These are phyloP conservation scores for Pavo muticus DNA, from an alignment of 2,113 vertebrate genomes.

Conservation along the genomic window DNA sequence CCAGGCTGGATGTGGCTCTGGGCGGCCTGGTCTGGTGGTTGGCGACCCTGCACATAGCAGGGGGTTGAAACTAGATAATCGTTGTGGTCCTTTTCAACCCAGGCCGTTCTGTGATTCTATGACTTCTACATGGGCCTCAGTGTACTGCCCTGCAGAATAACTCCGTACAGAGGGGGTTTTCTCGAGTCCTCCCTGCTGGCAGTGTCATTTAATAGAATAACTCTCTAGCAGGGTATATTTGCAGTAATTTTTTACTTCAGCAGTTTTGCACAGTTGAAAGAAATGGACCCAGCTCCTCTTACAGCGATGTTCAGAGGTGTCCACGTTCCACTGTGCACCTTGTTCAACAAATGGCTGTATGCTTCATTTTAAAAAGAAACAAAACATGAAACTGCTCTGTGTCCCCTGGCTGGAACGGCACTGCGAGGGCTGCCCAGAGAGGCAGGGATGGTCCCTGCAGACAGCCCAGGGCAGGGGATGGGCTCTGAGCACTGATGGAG, in stretches of 20 bases:
- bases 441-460: too few relatives aligned
- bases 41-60: too few relatives aligned
- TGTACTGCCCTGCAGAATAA: accelerated
- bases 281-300: neutral
- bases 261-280: neutral
- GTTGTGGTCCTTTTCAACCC: too few relatives aligned
- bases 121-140: neutral
- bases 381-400: neutral
- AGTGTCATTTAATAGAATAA: neutral
- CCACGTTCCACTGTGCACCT: neutral
- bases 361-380: neutral
- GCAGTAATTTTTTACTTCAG: neutral
- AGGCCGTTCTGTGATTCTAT: too few relatives aligned
- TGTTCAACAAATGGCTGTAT: neutral
- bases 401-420: neutral
- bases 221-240: neutral
- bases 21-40: too few relatives aligned
- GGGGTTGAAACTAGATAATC: too few relatives aligned
- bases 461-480: too few relatives aligned
- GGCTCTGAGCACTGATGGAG: too few relatives aligned
- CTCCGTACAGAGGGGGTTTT: too few relatives aligned
- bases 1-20: too few relatives aligned
- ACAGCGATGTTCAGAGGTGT: neutral
- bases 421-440: too few relatives aligned
- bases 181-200: neutral